These are phyloP conservation scores for Eleginops maclovinus DNA, from an alignment of 2,113 vertebrate species.

Conservation along the genomic window DNA sequence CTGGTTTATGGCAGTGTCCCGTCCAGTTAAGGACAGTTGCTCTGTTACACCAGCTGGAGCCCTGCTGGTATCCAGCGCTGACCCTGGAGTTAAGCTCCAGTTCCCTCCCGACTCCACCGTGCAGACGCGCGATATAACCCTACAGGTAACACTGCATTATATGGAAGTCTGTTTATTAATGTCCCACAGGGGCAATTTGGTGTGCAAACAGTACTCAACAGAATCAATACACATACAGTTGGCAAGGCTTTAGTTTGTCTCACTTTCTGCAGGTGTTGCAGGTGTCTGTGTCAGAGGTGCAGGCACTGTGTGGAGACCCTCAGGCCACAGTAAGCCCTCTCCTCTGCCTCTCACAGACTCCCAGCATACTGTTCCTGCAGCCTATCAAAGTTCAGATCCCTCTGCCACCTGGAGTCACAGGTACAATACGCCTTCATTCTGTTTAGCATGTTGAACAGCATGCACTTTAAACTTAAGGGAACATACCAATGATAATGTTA, in stretches of 20 bases:
- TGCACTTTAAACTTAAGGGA: neutral
- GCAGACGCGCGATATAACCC: slow-evolving; percentile 68
- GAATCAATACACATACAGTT: too few relatives aligned
- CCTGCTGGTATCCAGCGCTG: slow-evolving; percentile 87
- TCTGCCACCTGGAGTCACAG: slow-evolving; percentile 89
- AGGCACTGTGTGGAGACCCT: slow-evolving; percentile 78
- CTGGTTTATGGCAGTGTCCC: slow-evolving; percentile 93
- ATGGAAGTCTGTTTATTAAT: neutral
- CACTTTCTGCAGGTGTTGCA: slow-evolving; percentile 86
- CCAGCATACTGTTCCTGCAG: slow-evolving; percentile 85
- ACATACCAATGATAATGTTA: too few relatives aligned
- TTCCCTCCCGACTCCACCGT: slow-evolving; percentile 90
- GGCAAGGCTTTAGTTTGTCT: neutral
- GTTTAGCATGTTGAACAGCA: neutral
- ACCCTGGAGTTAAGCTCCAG: slow-evolving; percentile 89
- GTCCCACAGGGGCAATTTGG: too few relatives aligned
- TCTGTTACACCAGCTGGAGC: slow-evolving; percentile 88
- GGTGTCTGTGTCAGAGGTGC: slow-evolving; percentile 82
- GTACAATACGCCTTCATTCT: slow-evolving; percentile 72
- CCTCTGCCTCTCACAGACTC: slow-evolving; percentile 90
- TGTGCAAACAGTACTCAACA: neutral
- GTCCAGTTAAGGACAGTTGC: slow-evolving; percentile 88
- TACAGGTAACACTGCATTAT: slow-evolving; percentile 68
- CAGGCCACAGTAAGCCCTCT: slow-evolving; percentile 86
- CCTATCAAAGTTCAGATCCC: slow-evolving; percentile 94